These are phyloP conservation scores for Myotis planiceps DNA, from an alignment of 2,797 vertebrate species.

Conservation along the genomic window DNA sequence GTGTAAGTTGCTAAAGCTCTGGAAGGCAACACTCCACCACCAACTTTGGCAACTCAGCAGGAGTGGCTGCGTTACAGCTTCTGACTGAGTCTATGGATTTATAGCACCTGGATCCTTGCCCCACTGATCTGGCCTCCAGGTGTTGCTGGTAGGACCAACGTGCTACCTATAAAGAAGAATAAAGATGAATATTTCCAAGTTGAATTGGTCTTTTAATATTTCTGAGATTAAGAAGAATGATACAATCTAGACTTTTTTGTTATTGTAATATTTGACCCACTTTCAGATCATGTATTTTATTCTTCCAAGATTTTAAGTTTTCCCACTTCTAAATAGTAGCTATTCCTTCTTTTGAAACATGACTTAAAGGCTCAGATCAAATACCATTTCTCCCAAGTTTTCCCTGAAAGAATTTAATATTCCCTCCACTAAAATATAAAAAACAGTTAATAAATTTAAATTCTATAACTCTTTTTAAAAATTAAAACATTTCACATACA, in stretches of 20 bases:
- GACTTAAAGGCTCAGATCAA: neutral
- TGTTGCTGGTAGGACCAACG: neutral
- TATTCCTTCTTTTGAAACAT: neutral
- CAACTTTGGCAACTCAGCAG: neutral
- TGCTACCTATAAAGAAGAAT: neutral
- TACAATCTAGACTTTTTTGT: neutral
- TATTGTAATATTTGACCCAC: neutral
- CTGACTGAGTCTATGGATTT: accelerated
- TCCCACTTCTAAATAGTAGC: neutral
- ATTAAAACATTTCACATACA: neutral
- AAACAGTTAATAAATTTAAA: neutral
- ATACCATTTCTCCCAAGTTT: neutral
- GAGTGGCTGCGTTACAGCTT: neutral
- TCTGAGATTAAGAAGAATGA: neutral
- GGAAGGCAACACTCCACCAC: neutral
- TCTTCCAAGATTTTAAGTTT: neutral
- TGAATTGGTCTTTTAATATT: neutral
- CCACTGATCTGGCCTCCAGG: too few species aligned
- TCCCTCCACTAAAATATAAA: neutral
- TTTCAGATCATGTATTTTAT: neutral
- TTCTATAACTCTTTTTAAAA: neutral
- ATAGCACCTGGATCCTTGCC: neutral
- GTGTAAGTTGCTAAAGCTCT: neutral
- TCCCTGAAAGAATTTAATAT: neutral
- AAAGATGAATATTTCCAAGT: neutral